Conservation (phyloP, 2,888 invertebrate species). For the Diloba caeruleocephala region DNA sequence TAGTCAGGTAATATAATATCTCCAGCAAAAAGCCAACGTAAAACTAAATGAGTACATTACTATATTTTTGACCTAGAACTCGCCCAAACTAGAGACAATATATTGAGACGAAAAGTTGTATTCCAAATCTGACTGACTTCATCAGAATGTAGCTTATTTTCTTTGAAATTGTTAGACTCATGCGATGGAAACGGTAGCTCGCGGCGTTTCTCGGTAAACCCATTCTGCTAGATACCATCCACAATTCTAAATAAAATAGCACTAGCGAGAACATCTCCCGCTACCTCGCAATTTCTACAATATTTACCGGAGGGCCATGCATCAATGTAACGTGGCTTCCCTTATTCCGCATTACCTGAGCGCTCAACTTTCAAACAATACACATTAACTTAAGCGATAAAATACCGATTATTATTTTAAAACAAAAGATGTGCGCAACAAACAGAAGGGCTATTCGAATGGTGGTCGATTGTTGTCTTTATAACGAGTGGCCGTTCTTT, state of each 20-base stretch:
- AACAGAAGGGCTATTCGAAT: constrained; percentile 21
- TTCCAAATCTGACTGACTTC: constrained; percentile 39
- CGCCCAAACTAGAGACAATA: constrained; percentile 32
- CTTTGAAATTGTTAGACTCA: constrained; percentile 46
- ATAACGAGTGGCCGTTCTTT: constrained; percentile 30
- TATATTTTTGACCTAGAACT: constrained; percentile 2
- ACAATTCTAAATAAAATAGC: constrained; percentile 66
- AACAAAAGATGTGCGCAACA: constrained; percentile 30
- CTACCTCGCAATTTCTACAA: constrained; percentile 38
- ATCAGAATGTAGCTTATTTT: constrained; percentile 47
- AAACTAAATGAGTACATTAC: constrained; percentile 15
- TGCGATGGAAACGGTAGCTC: constrained; percentile 40
- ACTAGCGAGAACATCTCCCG: constrained; percentile 39
- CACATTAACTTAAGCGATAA: constrained; percentile 47
- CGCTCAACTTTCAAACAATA: constrained; percentile 42
- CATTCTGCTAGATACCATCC: constrained; percentile 48
- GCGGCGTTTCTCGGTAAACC: constrained; percentile 52
- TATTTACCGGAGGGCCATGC: constrained; percentile 51
- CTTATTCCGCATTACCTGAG: constrained; percentile 34
- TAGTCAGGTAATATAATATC: no score
- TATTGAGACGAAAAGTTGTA: constrained; percentile 26
- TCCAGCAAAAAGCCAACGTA: not conserved
- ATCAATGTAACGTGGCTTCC: constrained; percentile 35
- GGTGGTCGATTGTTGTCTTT: constrained; percentile 38
- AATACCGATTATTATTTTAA: constrained; percentile 44